Percentiles rank a stretch among this genome's conserved stretches.
Conservation (phyloP, 2,888 invertebrate species). For the Cynaeus angustus region DNA sequence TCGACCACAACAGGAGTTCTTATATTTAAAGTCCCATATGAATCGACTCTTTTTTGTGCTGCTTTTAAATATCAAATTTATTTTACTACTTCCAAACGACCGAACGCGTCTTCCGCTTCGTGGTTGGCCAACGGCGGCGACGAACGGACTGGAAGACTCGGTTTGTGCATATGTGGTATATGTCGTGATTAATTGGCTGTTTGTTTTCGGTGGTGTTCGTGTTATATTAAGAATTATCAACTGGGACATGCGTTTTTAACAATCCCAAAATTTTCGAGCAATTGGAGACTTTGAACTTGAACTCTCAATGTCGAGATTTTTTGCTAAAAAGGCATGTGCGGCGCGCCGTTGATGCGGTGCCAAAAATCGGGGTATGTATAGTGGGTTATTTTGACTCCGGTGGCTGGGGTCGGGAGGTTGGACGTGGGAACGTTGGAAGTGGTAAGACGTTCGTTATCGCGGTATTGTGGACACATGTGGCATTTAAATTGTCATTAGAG, state of each 20-base stretch:
- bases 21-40: slow-evolving; percentile 54
- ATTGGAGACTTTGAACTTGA: slow-evolving; percentile 17
- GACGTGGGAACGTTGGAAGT: too few species aligned
- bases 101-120: slow-evolving; percentile 3
- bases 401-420: too few species aligned
- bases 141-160: background rate
- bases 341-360: too few species aligned
- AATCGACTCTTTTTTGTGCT: slow-evolving; percentile 54
- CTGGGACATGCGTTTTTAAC: background rate
- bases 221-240: slow-evolving; percentile 43
- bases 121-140: background rate
- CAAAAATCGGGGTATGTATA: too few species aligned
- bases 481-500: too few species aligned
- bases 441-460: too few species aligned
- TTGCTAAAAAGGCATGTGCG: too few species aligned
- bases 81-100: slow-evolving; percentile 45
- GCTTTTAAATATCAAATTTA: slow-evolving; percentile 52
- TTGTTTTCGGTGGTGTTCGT: slow-evolving; percentile 46
- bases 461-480: too few species aligned
- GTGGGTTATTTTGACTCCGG: too few species aligned
- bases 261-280: too few species aligned
- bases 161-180: slow-evolving; percentile 41
- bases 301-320: slow-evolving; percentile 1
- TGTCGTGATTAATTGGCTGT: slow-evolving; percentile 47
- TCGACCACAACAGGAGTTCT: slow-evolving; percentile 59